phyloP scores from a whole-genome alignment of 92 coral and sea anemone species.

The Zoanthus sociatus region DNA sequence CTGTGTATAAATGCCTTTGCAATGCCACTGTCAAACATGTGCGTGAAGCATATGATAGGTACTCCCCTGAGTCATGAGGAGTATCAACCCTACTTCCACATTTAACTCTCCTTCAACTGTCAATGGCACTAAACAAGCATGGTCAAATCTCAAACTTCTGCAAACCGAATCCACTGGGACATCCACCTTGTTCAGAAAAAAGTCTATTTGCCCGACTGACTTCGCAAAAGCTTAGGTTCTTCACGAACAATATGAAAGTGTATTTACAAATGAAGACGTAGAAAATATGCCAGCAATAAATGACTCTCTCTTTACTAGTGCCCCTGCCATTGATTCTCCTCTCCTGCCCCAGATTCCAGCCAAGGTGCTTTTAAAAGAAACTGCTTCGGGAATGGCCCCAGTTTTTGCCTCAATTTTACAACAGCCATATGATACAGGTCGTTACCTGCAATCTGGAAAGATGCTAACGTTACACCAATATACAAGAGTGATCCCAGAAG shows the following conservation, averaged over 20 bases:
- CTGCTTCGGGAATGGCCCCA: slow-evolving; percentile 28
- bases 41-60: slow-evolving; percentile 47
- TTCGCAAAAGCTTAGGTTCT: slow-evolving; percentile 55
- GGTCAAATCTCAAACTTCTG: slow-evolving; percentile 57
- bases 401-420: slow-evolving; percentile 42
- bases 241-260: slow-evolving; percentile 52
- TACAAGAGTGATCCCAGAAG: slow-evolving; percentile 12
- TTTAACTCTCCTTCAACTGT: not conserved
- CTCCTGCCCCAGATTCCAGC: slow-evolving; percentile 49
- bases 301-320: slow-evolving; percentile 30
- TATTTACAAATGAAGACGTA: slow-evolving; percentile 56
- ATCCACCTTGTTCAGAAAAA: slow-evolving; percentile 57
- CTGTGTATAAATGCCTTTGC: slow-evolving; percentile 31
- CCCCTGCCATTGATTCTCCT: slow-evolving; percentile 37
- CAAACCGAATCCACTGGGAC: slow-evolving; percentile 49
- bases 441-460: slow-evolving; percentile 12
- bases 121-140: slow-evolving; percentile 50
- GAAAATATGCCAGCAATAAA: slow-evolving; percentile 33
- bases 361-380: slow-evolving; percentile 30
- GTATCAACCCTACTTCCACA: slow-evolving; percentile 9
- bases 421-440: slow-evolving; percentile 28
- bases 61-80: slow-evolving; percentile 40
- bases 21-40: slow-evolving; percentile 34
- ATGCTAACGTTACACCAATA: slow-evolving; percentile 14
- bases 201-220: slow-evolving; percentile 6